These are phyloP conservation scores for Gallinago solitaria DNA, from an alignment of 2,797 vertebrate genomes.

Conservation along the genomic window DNA sequence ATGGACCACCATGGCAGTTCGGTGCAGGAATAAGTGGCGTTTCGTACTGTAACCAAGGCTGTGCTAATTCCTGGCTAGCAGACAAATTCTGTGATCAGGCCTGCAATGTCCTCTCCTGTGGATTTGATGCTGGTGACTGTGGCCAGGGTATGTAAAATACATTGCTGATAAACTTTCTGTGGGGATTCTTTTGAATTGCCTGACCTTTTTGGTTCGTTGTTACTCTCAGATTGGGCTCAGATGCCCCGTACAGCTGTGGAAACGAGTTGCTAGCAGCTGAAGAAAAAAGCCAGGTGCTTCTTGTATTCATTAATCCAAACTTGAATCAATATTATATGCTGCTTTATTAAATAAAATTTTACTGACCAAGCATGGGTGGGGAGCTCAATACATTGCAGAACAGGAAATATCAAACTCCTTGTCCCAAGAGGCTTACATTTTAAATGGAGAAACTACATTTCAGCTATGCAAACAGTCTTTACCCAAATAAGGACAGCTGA, in stretches of 20 bases:
- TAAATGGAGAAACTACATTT: background rate
- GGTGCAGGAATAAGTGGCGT: constrained; percentile 84
- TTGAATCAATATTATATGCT: background rate
- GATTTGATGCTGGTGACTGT: constrained; percentile 96
- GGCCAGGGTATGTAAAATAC: constrained; percentile 85
- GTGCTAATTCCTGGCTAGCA: constrained; percentile 97
- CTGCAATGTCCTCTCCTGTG: constrained; percentile 93
- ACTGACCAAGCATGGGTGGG: background rate
- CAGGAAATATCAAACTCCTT: background rate
- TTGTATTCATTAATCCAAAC: background rate
- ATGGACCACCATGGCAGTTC: constrained; percentile 90
- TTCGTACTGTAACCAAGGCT: constrained; percentile 96
- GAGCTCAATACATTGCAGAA: background rate
- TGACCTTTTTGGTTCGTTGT: background rate
- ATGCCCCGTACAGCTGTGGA: background rate
- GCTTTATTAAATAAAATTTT: background rate
- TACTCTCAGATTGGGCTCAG: background rate
- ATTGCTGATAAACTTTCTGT: background rate
- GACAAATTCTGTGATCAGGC: constrained; percentile 99
- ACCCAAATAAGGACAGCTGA: background rate
- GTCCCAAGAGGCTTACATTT: background rate
- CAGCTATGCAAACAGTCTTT: background rate
- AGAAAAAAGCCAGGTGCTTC: background rate
- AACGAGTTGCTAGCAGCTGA: background rate
- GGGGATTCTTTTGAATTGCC: background rate